These are phyloP conservation scores for Melospiza melodia DNA, from an alignment of 2,113 vertebrate genomes.

Conservation along the genomic window DNA sequence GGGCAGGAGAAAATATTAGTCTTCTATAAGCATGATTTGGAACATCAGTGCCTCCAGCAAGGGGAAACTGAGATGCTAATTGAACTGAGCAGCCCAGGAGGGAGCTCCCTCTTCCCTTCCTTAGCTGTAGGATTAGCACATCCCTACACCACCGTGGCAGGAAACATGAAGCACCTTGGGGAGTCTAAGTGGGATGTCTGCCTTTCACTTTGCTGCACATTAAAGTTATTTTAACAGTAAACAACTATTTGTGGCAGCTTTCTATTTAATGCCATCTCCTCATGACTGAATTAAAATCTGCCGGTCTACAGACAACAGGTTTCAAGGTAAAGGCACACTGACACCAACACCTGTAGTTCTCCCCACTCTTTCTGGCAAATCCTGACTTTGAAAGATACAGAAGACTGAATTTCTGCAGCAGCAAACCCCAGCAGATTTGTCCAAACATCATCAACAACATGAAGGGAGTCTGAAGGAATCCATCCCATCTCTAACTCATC, in stretches of 20 bases:
- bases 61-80: constrained; percentile 51
- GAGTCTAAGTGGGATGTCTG: background rate
- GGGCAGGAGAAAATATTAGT: constrained; percentile 48
- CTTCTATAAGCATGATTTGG: constrained; percentile 44
- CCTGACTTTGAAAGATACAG: background rate
- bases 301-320: fast-evolving
- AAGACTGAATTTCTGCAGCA: background rate
- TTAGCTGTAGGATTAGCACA: constrained; percentile 22
- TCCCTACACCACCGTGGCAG: background rate
- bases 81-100: constrained; percentile 39
- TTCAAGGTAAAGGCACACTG: background rate
- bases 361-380: background rate
- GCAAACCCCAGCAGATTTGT: background rate
- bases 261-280: background rate
- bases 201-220: background rate
- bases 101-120: constrained; percentile 24
- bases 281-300: background rate
- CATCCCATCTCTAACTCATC: background rate
- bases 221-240: background rate
- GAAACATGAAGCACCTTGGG: background rate
- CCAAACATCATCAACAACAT: background rate
- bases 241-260: background rate
- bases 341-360: background rate
- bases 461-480: background rate
- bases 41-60: constrained; percentile 53